Conservation (phyloP, 2,113 vertebrate genomes). For the Passerina amoena region DNA sequence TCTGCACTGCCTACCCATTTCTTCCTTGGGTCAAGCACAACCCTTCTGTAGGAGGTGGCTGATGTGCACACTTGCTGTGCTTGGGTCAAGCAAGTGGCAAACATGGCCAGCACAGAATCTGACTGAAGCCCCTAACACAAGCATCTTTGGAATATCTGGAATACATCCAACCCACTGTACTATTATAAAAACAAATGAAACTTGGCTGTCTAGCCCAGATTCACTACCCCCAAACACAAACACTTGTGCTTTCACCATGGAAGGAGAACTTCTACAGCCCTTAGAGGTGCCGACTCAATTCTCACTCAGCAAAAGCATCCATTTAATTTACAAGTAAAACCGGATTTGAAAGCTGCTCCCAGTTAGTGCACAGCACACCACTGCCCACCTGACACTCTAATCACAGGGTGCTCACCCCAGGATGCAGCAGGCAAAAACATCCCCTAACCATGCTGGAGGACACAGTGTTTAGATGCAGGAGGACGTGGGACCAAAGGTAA, state of each 20-base stretch:
- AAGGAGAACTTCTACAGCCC: background rate
- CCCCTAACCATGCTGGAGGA: background rate
- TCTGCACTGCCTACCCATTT: background rate
- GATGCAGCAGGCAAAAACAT: background rate
- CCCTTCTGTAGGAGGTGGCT: background rate
- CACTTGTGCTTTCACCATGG: background rate
- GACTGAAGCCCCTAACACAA: background rate
- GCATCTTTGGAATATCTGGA: background rate
- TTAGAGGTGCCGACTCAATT: background rate
- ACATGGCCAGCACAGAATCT: background rate
- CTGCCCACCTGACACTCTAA: constrained; percentile 31
- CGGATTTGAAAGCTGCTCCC: constrained; percentile 28
- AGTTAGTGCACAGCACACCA: background rate
- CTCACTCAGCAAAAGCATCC: background rate
- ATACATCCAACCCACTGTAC: background rate
- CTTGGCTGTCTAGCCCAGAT: background rate
- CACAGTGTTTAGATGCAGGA: background rate
- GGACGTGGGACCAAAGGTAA: background rate
- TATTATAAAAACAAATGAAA: background rate
- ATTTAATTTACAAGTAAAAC: constrained; percentile 43
- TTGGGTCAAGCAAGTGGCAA: background rate
- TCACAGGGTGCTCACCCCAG: background rate
- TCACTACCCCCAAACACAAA: background rate
- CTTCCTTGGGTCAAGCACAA: background rate
- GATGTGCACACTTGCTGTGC: background rate